Percentiles rank a stretch among this genome's conserved stretches.
Evolutionary conservation across 2,113 vertebrate genomes (phyloP).

Genomic region (Hucho hucho): DNA sequence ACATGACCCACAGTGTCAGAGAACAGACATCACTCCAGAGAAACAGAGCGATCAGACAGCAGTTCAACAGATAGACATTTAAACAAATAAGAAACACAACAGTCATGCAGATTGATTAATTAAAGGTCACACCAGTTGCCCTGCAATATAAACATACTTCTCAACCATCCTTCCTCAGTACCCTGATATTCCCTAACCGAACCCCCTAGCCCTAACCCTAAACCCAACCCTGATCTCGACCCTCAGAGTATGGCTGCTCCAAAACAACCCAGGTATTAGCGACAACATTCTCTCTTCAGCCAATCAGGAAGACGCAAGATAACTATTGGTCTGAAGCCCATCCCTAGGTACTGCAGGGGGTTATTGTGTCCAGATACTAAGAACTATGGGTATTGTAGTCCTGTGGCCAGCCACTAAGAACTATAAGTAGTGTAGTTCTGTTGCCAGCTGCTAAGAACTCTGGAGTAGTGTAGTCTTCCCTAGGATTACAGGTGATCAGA

Average conservation of each 20-base stretch:
- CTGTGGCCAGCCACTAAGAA: too few relatives aligned
- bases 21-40: conserved; percentile 5
- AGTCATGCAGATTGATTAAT: background rate
- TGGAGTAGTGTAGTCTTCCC: too few relatives aligned
- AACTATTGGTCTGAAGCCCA: background rate
- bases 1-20: background rate
- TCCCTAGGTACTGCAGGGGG: background rate
- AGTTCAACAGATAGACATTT: too few relatives aligned
- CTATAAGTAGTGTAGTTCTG: too few relatives aligned
- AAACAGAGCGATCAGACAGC: background rate
- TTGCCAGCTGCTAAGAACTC: too few relatives aligned
- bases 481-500: too few relatives aligned
- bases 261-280: background rate
- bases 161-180: background rate
- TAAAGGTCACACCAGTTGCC: background rate
- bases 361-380: background rate
- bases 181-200: background rate
- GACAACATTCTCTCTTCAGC: conserved; percentile 3
- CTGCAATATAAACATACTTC: background rate
- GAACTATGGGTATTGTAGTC: background rate
- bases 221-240: background rate
- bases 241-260: background rate
- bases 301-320: background rate
- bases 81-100: background rate
- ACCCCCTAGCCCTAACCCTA: background rate